Evolutionary conservation across 2,797 vertebrate species (phyloP).

Genomic region (Pseudomugil gertrudae): DNA sequence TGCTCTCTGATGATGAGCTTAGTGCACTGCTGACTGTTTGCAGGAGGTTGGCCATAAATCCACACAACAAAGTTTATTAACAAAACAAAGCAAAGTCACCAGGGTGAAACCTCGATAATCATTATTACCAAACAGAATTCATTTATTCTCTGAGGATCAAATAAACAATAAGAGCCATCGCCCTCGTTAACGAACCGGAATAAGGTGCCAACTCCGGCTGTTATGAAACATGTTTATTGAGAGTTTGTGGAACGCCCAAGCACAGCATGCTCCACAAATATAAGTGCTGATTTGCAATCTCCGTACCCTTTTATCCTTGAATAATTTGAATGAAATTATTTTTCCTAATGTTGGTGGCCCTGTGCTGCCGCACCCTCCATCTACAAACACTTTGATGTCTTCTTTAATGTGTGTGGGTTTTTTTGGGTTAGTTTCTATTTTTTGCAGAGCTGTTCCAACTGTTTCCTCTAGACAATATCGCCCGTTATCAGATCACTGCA

Average conservation of each 20-base stretch:
- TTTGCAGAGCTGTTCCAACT: conserved; percentile 17
- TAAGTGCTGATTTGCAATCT: conserved; percentile 75
- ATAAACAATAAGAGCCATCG: conserved; percentile 59
- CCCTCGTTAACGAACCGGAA: conserved; percentile 62
- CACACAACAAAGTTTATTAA: conserved; percentile 51
- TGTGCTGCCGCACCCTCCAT: conserved; percentile 54
- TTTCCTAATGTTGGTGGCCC: conserved; percentile 55
- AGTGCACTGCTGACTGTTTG: conserved; percentile 30
- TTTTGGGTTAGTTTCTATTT: conserved; percentile 43
- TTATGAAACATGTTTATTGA: conserved; percentile 63
- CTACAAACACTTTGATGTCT: conserved; percentile 76
- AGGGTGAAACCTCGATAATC: conserved; percentile 57
- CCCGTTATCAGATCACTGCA: conserved; percentile 27
- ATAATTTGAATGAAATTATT: conserved; percentile 74
- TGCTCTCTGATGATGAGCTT: conserved; percentile 31
- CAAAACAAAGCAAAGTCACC: conserved; percentile 56
- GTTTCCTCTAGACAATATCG: conserved; percentile 46
- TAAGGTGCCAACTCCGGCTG: conserved; percentile 47
- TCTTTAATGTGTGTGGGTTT: conserved; percentile 48
- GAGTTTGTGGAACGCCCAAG: conserved; percentile 53
- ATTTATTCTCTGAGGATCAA: conserved; percentile 49
- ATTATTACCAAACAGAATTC: conserved; percentile 45
- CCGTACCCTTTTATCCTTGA: conserved; percentile 72
- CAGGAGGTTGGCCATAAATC: conserved; percentile 41
- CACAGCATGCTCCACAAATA: conserved; percentile 64